phyloP scores from a whole-genome alignment of 2,113 vertebrate species.

The Melanotaenia duboulayi region DNA sequence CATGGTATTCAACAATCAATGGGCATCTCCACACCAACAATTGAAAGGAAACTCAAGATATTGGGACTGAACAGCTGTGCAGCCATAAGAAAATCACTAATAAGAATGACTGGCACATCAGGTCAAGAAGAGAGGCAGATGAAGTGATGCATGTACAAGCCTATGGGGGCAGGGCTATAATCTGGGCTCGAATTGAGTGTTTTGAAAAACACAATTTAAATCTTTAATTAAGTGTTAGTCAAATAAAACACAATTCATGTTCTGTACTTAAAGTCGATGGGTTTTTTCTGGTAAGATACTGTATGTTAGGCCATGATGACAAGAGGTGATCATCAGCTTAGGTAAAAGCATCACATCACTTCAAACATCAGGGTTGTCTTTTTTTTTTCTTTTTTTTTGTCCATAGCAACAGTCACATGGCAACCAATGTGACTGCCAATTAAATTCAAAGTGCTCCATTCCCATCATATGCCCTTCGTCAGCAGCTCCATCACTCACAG shows the following conservation, averaged over 20 bases:
- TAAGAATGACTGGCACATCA: no score
- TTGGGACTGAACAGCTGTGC: no score
- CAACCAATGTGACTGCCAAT: constrained; percentile 67
- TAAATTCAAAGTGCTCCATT: constrained; percentile 60
- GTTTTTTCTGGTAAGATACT: not conserved
- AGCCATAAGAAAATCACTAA: no score
- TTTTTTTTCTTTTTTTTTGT: constrained; percentile 37
- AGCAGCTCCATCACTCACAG: constrained; percentile 42
- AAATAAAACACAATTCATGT: constrained; percentile 6
- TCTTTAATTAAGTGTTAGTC: not conserved
- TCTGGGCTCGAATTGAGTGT: no score
- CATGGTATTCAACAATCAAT: no score
- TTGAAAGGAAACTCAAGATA: no score
- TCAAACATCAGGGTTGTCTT: constrained; percentile 44
- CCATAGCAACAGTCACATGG: constrained; percentile 75
- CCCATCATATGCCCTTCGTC: constrained; percentile 49
- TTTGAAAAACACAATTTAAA: not conserved
- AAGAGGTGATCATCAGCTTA: constrained; percentile 8
- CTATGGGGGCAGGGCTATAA: no score
- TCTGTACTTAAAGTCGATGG: not conserved
- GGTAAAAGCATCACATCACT: constrained; percentile 34
- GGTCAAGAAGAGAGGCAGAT: no score
- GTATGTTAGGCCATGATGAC: not conserved
- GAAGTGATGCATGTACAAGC: no score
- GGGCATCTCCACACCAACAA: no score